A percentile compares a stretch with the other conserved stretches of the same genome.
Evolutionary conservation across 2,888 invertebrate species (phyloP).

Genomic region (Spicauda simplicius): DNA sequence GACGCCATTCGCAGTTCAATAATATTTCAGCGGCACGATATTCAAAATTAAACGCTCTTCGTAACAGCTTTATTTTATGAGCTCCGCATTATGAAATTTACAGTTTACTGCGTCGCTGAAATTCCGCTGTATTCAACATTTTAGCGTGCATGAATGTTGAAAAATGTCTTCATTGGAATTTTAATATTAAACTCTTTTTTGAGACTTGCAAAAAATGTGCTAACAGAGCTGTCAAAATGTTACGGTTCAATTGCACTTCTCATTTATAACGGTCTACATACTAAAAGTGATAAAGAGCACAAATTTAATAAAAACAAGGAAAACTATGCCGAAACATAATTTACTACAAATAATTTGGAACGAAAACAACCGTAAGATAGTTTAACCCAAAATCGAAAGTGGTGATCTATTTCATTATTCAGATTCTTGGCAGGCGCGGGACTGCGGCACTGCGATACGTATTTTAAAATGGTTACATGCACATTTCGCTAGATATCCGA

Average conservation of each 20-base stretch:
- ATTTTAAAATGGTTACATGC: slow-evolving; percentile 47
- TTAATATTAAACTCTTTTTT: slow-evolving; percentile 1
- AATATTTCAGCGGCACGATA: slow-evolving; percentile 63
- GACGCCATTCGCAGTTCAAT: slow-evolving; percentile 67
- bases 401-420: slow-evolving; percentile 28
- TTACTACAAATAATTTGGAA: slow-evolving; percentile 1
- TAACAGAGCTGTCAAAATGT: background rate
- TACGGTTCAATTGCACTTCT: no score
- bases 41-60: slow-evolving; percentile 59
- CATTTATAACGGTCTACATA: no score
- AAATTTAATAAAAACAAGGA: background rate
- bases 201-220: background rate
- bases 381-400: slow-evolving; percentile 22
- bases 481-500: slow-evolving; percentile 51
- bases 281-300: no score
- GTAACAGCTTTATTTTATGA: slow-evolving; percentile 46
- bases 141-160: background rate
- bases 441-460: slow-evolving; percentile 39
- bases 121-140: slow-evolving; percentile 18
- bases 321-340: background rate
- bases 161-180: slow-evolving; percentile 1
- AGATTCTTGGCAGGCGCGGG: slow-evolving; percentile 38
- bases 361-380: slow-evolving; percentile 1
- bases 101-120: slow-evolving; percentile 18
- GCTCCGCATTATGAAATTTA: slow-evolving; percentile 35